Conservation (phyloP, 2,797 vertebrate species). For the Melanotaenia trifasciata region DNA sequence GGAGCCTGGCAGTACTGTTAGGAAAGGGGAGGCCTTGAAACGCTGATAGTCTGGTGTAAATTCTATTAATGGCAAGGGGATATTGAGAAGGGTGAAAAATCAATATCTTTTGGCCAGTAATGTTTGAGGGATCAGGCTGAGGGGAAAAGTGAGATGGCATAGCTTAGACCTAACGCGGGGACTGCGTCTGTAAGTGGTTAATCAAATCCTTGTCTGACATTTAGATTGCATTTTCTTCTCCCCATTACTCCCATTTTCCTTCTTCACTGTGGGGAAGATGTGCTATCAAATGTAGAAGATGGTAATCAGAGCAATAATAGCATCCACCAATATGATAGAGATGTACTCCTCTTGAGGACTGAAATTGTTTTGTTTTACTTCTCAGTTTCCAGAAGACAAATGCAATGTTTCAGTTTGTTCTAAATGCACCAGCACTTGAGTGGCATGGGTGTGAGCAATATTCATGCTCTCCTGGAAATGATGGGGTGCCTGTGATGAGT, state of each 20-base stretch:
- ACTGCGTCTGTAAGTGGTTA: conserved; percentile 74
- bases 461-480: conserved; percentile 26
- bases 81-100: conserved; percentile 80
- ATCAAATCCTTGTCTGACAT: conserved; percentile 76
- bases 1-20: conserved; percentile 39
- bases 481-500: conserved; percentile 37
- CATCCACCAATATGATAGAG: conserved; percentile 54
- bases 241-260: conserved; percentile 66
- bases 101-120: conserved; percentile 82
- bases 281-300: conserved; percentile 63
- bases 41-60: conserved; percentile 75
- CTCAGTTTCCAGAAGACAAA: conserved; percentile 53
- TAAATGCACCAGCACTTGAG: conserved; percentile 14
- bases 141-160: conserved; percentile 82
- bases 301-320: conserved; percentile 62
- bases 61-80: conserved; percentile 78
- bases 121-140: conserved; percentile 83
- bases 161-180: conserved; percentile 47
- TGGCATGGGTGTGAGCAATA: conserved; percentile 6
- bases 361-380: conserved; percentile 46
- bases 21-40: conserved; percentile 64
- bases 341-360: conserved; percentile 44
- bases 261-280: conserved; percentile 46
- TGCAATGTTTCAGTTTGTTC: conserved; percentile 38
- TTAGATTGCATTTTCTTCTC: conserved; percentile 77